Percentiles rank a stretch among this genome's conserved stretches.
Evolutionary conservation across 1,140 invertebrate species (phyloP).

Genomic region (Drosophila repletoides): DNA sequence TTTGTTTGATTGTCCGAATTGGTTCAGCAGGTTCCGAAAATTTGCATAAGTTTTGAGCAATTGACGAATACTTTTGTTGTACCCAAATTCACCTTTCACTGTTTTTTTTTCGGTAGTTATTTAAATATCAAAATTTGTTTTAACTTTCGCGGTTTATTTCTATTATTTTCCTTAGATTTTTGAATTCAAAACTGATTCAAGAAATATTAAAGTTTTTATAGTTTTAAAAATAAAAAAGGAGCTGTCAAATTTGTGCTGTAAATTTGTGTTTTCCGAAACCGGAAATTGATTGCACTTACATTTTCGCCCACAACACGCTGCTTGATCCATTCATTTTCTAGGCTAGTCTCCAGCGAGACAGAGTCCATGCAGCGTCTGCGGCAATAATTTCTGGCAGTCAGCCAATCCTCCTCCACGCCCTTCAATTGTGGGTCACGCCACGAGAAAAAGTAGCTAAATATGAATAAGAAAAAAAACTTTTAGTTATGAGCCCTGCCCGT

Average conservation of each 20-base stretch:
- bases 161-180: too few species aligned
- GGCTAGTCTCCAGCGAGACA: conserved; percentile 90
- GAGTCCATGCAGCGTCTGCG: conserved; percentile 93
- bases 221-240: too few species aligned
- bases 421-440: conserved; percentile 89
- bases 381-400: conserved; percentile 91
- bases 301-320: conserved; percentile 88
- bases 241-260: conserved; percentile 21
- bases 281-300: conserved; percentile 83
- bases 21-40: conserved; percentile 4
- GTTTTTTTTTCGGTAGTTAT: too few species aligned
- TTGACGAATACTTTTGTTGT: too few species aligned
- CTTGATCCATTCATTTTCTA: conserved; percentile 93
- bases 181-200: too few species aligned
- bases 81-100: too few species aligned
- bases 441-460: conserved; percentile 90
- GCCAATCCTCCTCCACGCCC: conserved; percentile 90
- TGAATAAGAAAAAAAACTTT: conserved; percentile 3
- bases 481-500: too few species aligned
- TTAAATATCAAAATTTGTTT: too few species aligned
- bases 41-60: too few species aligned
- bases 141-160: too few species aligned
- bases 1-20: conserved; percentile 7
- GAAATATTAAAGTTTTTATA: too few species aligned
- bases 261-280: conserved; percentile 23